Conservation (phyloP, 2,888 invertebrate species). For the Entomobrya proxima region DNA sequence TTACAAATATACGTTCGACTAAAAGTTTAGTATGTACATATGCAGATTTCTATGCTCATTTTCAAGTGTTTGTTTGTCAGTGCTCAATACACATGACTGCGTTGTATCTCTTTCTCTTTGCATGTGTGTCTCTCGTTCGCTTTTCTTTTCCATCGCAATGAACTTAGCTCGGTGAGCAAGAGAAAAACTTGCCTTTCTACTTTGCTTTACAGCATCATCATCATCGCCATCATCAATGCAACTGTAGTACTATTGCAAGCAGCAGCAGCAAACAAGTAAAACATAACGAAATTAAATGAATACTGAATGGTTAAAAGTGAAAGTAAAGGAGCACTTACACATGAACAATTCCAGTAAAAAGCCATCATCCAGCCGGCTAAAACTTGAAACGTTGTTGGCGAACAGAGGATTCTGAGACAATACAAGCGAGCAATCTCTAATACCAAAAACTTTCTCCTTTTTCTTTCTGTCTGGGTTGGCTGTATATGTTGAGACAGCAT, state of each 20-base stretch:
- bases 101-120: not conserved
- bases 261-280: not conserved
- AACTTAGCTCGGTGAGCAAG: not conserved
- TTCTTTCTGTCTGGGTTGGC: not conserved
- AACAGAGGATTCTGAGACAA: slow-evolving; percentile 28
- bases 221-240: not conserved
- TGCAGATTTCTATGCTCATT: too few species aligned
- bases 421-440: not conserved
- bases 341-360: slow-evolving; percentile 45
- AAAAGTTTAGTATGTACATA: too few species aligned
- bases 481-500: not conserved
- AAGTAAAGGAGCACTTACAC: slow-evolving; percentile 51
- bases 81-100: not conserved
- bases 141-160: not conserved
- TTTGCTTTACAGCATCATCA: not conserved
- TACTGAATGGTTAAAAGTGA: slow-evolving; percentile 45
- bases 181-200: slow-evolving; percentile 15
- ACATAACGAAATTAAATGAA: slow-evolving; percentile 39
- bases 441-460: slow-evolving; percentile 20
- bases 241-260: not conserved
- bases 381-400: slow-evolving; percentile 1
- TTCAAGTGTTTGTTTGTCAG: too few species aligned
- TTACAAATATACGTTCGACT: too few species aligned
- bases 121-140: not conserved
- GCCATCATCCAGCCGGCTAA: slow-evolving; percentile 41